phyloP scores from a whole-genome alignment of 1,140 invertebrate genomes.

The Dendrolimus kikuchii region DNA sequence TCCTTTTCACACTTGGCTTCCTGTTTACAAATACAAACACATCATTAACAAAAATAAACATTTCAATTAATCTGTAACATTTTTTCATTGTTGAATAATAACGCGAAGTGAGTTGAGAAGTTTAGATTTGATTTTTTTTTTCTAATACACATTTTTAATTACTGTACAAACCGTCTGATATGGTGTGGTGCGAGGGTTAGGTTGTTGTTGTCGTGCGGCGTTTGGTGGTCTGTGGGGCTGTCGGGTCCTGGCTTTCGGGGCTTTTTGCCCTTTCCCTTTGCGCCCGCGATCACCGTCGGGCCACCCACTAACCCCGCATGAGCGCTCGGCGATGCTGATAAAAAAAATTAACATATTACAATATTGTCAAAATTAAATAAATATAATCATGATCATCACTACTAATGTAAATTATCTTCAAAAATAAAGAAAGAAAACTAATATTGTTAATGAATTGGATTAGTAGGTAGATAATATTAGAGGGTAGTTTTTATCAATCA shows the following conservation, averaged over 20 bases:
- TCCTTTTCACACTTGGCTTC: slow-evolving; percentile 87
- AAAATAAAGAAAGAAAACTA: no score
- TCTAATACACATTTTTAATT: neutral
- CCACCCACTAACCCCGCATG: slow-evolving; percentile 85
- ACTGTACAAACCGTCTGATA: slow-evolving; percentile 55
- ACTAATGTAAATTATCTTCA: no score
- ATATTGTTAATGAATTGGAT: neutral
- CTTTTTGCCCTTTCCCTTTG: slow-evolving; percentile 84
- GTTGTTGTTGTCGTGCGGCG: slow-evolving; percentile 58
- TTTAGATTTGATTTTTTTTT: no score
- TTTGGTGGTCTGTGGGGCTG: slow-evolving; percentile 51
- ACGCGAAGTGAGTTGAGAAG: no score
- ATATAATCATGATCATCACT: no score
- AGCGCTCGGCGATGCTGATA: slow-evolving; percentile 80
- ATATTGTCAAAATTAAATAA: neutral
- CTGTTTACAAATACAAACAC: slow-evolving; percentile 41
- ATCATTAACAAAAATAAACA: neutral
- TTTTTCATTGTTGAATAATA: no score
- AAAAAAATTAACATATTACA: slow-evolving; percentile 8
- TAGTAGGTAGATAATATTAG: neutral
- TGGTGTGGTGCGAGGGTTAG: slow-evolving; percentile 41
- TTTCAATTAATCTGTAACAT: no score
- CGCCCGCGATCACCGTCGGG: slow-evolving; percentile 80
- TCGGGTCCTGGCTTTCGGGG: slow-evolving; percentile 73
- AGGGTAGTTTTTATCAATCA: neutral